Evolutionary conservation across 2,888 invertebrate species (phyloP).

Genomic region (Zelleria hepariella): DNA sequence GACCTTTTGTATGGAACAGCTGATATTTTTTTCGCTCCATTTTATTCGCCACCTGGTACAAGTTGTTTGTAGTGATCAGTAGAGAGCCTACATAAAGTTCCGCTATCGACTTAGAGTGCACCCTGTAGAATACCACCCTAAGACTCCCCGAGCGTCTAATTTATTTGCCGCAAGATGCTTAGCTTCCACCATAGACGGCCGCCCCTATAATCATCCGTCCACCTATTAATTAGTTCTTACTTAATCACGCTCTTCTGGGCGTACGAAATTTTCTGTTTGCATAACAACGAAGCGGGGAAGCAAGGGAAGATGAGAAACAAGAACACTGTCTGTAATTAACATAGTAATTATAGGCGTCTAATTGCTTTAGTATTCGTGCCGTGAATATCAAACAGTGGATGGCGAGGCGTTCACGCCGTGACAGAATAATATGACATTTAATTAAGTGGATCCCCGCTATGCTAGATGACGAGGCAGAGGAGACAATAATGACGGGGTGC

Average conservation of each 20-base stretch:
- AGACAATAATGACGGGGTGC: not conserved
- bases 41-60: too few relatives aligned
- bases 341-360: slow-evolving; percentile 68
- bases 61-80: too few relatives aligned
- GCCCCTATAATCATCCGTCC: slow-evolving; percentile 32
- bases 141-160: too few relatives aligned
- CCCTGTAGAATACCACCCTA: too few relatives aligned
- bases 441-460: slow-evolving; percentile 29
- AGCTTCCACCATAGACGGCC: not conserved
- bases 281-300: slow-evolving; percentile 53
- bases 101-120: too few relatives aligned
- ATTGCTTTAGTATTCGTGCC: slow-evolving; percentile 63
- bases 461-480: not conserved
- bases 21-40: too few relatives aligned
- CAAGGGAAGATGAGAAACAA: slow-evolving; percentile 49
- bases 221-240: slow-evolving; percentile 43
- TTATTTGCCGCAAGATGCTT: not conserved
- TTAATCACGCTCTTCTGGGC: slow-evolving; percentile 27
- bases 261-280: slow-evolving; percentile 53
- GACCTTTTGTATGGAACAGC: too few relatives aligned
- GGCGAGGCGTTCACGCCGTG: slow-evolving; percentile 23
- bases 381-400: slow-evolving; percentile 60
- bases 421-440: slow-evolving; percentile 49
- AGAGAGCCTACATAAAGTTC: too few relatives aligned
- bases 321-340: slow-evolving; percentile 64